Evolutionary conservation across 2,888 invertebrate species (phyloP).

Genomic region (Limulus polyphemus): DNA sequence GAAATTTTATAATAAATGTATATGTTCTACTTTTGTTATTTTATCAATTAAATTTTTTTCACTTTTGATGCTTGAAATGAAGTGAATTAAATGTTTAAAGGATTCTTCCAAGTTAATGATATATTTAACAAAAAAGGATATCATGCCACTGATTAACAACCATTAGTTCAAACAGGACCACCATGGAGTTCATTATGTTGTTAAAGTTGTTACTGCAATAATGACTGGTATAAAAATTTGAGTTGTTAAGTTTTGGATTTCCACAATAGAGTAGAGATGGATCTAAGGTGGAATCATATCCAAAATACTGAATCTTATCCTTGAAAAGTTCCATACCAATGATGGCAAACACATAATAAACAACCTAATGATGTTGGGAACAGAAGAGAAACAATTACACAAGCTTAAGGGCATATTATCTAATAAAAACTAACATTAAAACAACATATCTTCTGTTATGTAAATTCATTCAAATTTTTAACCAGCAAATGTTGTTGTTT

Average conservation of each 20-base stretch:
- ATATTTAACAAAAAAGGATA: constrained; percentile 32
- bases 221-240: constrained; percentile 35
- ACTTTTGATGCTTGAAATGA: too few relatives aligned
- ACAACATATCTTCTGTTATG: too few relatives aligned
- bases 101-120: too few relatives aligned
- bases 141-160: constrained; percentile 45
- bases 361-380: constrained; percentile 31
- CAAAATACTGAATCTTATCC: constrained; percentile 32
- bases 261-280: constrained; percentile 17
- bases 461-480: too few relatives aligned
- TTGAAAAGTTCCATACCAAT: constrained; percentile 41
- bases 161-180: constrained; percentile 40
- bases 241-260: constrained; percentile 31
- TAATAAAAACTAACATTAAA: too few relatives aligned
- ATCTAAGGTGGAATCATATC: constrained; percentile 27
- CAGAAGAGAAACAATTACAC: not conserved
- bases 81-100: too few relatives aligned
- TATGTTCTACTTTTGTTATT: too few relatives aligned
- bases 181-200: constrained; percentile 37
- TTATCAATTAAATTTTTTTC: too few relatives aligned
- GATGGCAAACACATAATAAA: constrained; percentile 40
- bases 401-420: too few relatives aligned
- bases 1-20: too few relatives aligned
- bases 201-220: constrained; percentile 43
- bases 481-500: too few relatives aligned